Base-by-base conservation (phyloP, 1,140 invertebrate genomes). In the Listronotus bonariensis region DNA sequence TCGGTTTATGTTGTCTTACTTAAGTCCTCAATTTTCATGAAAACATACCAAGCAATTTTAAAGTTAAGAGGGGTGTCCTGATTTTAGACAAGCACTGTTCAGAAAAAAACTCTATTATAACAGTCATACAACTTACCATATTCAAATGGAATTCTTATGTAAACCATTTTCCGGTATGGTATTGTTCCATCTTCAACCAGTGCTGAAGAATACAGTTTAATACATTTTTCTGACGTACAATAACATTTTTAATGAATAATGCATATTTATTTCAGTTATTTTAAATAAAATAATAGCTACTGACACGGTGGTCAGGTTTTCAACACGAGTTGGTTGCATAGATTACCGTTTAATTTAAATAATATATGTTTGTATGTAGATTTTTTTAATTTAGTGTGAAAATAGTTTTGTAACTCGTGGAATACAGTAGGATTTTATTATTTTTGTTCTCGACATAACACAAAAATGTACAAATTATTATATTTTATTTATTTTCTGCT, bases 281-380 rank as follows among this genome's bases (percentile, higher is more conserved):
- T 60, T 60, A 51, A 51, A 60, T 51, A 60, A 60, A 59, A 59
- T 59, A 51, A 60, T 60, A 60, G 57, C 57, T 60, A 38, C 57
- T 60, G 57, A 51, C 57, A 60, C 57, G 45, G 45, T 60, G 57
- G 57, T 41, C 57, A 60, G 36, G 57, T 60, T 60, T 51, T 36
- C 45, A 60, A 60, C 45, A 51, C 46, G 34, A 38, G 34, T 38
- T 60, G 57, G 46, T 20, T 32, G 48, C 46, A 57, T 57, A 46
- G 41, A 57, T 57, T 55, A 55, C 6, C 34, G 18, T 55, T 43
- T 32, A 43, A 55, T 55, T 43, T 55, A 38, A 55, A 55, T 55
- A 55, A 55, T 55, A n/a, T 55, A 55, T 55, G n/a, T 43, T 36
- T 36, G 34, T 36, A 36, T 36, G 34, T 36, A 36, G 34, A 36